Evolutionary conservation across 2,888 invertebrate species (phyloP), one percentile per base, ranked within the genome.

Genomic region (Drosophila putrida): DNA sequence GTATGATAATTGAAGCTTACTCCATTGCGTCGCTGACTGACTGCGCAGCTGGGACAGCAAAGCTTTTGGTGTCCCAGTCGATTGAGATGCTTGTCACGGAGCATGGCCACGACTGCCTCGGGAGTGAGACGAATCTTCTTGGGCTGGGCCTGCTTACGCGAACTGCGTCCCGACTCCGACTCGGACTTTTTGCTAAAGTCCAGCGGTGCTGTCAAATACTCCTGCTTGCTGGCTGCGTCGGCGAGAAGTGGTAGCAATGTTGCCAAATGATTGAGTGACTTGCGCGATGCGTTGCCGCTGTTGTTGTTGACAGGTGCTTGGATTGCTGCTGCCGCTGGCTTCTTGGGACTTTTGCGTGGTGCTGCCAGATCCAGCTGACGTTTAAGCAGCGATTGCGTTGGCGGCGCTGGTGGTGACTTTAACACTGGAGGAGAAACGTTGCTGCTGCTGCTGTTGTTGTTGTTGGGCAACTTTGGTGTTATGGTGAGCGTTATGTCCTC

Each of bases 91-190:
- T 93, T 93, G 73, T 93, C 93, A 15, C 93, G 91, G 62, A 92
- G 68, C 80, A 90, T 82, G 5, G 91, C 82, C 41, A 92, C 81
- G 6, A 92, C 86, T 1, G 89, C 79, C 53, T 92, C 92, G 2
- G 91, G 91, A 3, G 91, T 74, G 3, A 88, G 68, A 1, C 91
- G 90, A 44, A 91, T 92, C 75, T 93, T 93, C 65, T 93, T 92
- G 6, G 94, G 94, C 67, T 92, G 93, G 0, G 93, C 92, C 79
- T 94, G 94, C 79, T 94, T 94, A 44, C 94, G 93, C 6, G 91
- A 89, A n/a, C 92, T 93, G 53, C 93, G 92, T 49, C 60, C 72
- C 6, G 71, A 55, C 43, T 75, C 75, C 3, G 66, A 49, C 0
- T 73, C 65, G 0, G 80, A 75, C 59, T 90, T 91, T 46, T 90